Conservation (phyloP, 2,797 vertebrate genomes). For the Chromobotia macracanthus region DNA sequence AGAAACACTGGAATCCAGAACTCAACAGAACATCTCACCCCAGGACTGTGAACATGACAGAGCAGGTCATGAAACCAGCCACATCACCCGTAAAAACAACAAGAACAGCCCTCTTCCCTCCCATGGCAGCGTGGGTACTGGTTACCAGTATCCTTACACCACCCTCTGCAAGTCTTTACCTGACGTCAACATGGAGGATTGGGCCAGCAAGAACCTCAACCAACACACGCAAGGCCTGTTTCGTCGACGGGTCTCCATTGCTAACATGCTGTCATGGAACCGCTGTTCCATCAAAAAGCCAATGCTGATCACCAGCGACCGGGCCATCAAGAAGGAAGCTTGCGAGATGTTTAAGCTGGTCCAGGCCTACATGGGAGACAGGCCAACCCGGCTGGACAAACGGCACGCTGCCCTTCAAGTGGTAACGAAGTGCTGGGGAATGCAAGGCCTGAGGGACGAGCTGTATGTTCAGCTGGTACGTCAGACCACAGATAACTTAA, state of each 20-base stretch:
- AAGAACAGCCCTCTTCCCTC: conserved; percentile 12
- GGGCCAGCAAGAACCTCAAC: conserved; percentile 83
- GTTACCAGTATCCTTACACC: conserved; percentile 73
- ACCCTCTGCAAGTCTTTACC: conserved; percentile 77
- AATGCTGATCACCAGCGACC: conserved; percentile 81
- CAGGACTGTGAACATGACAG: conserved; percentile 51
- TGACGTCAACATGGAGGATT: conserved; percentile 78
- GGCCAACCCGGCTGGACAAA: conserved; percentile 75
- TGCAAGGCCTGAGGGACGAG: conserved; percentile 79
- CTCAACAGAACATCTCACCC: conserved; percentile 62
- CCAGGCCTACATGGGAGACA: conserved; percentile 84
- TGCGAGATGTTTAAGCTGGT: conserved; percentile 84
- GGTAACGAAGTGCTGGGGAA: conserved; percentile 80
- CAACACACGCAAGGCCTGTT: conserved; percentile 83
- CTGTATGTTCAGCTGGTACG: conserved; percentile 81
- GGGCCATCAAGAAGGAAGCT: conserved; percentile 78
- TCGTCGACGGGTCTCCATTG: conserved; percentile 78
- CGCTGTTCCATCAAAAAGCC: conserved; percentile 81
- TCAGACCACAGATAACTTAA: conserved; percentile 79
- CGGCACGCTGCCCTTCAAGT: conserved; percentile 73
- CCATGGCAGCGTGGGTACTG: conserved; percentile 56
- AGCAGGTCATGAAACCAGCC: conserved; percentile 8
- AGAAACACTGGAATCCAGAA: conserved; percentile 67
- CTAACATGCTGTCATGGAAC: conserved; percentile 84
- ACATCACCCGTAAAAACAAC: conserved; percentile 33